phyloP scores from a whole-genome alignment of 2,888 invertebrate species.

The Strigamia crassipes region DNA sequence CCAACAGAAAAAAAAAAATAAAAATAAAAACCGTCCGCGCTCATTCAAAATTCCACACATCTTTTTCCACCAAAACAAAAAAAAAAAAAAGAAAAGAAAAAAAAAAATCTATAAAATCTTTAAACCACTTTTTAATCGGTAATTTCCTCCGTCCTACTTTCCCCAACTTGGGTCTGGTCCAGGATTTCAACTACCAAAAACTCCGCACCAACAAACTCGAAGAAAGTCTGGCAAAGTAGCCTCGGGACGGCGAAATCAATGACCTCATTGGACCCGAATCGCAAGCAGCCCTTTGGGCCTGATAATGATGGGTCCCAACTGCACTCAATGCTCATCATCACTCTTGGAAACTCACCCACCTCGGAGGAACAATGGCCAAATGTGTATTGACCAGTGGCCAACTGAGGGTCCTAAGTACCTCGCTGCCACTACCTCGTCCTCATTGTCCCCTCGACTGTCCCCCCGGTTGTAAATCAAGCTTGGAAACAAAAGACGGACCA shows the following conservation, averaged over 20 bases:
- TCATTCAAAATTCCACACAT: neutral
- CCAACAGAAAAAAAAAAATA: neutral
- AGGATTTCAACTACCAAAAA: conserved; percentile 11
- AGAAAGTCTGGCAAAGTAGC: neutral
- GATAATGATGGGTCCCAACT: conserved; percentile 27
- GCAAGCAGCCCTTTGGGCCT: neutral
- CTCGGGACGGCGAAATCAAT: neutral
- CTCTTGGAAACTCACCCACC: conserved; percentile 7
- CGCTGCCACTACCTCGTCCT: conserved; percentile 16
- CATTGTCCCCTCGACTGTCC: conserved; percentile 15
- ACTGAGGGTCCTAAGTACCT: conserved; percentile 10
- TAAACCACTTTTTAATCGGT: conserved; percentile 16
- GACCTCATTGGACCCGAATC: conserved; percentile 17
- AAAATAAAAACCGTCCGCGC: neutral
- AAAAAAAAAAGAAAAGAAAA: conserved; percentile 19
- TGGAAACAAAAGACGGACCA: conserved; percentile 18
- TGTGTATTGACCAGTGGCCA: conserved; percentile 23
- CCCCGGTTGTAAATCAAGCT: conserved; percentile 14
- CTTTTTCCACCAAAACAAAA: neutral
- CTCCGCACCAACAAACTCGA: neutral
- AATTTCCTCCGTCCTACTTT: conserved; percentile 28
- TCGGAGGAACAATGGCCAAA: neutral
- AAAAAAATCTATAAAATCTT: conserved; percentile 25
- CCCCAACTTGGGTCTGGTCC: conserved; percentile 14
- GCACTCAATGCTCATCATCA: conserved; percentile 30